Base-by-base conservation (phyloP, 2,888 invertebrate species). In the Hypolimnas misippus region DNA sequence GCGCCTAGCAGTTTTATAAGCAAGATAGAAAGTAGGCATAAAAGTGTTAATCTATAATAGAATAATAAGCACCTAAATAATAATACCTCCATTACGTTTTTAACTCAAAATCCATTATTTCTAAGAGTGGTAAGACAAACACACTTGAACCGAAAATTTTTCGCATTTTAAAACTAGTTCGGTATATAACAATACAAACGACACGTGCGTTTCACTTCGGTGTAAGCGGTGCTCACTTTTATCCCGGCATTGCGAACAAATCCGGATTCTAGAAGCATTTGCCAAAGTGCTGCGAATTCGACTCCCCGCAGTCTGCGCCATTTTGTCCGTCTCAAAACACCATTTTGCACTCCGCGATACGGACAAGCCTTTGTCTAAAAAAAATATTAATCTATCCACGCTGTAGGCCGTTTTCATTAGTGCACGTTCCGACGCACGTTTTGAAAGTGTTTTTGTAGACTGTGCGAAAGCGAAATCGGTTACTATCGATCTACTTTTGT, bases 261-360 rank as follows among this genome's bases (percentile, higher is more conserved):
- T 89, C 89, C 89, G 87, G 84, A 81, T 86, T 70, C 79, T 76
- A 76, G 76, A 70, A 78, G 87, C 81, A 86, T 90, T 90, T 85
- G 84, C 79, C 80, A 86, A 83, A 89, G 89, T 87, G 88, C 83
- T 83, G 77, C 70, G 73, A 74, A 67, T 67, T 63, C 69, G 75
- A 70, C 76, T 77, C 79, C 81, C 84, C 78, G 77, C 78, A 71
- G 79, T 72, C 76, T 71, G 68, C 73, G 79, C 76, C 79, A 80
- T 87, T 87, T 85, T 80, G 83, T 81, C 75, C 79, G 73, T 76
- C 77, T 77, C 78, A 70, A 76, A 82, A 90, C 89, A 91, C 68
- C 84, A 81, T 81, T 90, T 87, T 82, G 90, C 90, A 90, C 91
- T 91, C 44, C 73, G 53, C 70, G 66, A 62, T 66, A 60, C 63